Percentiles rank a stretch among this genome's conserved stretches.
Conservation (phyloP, 2,113 vertebrate species). For the Scalopus aquaticus region DNA sequence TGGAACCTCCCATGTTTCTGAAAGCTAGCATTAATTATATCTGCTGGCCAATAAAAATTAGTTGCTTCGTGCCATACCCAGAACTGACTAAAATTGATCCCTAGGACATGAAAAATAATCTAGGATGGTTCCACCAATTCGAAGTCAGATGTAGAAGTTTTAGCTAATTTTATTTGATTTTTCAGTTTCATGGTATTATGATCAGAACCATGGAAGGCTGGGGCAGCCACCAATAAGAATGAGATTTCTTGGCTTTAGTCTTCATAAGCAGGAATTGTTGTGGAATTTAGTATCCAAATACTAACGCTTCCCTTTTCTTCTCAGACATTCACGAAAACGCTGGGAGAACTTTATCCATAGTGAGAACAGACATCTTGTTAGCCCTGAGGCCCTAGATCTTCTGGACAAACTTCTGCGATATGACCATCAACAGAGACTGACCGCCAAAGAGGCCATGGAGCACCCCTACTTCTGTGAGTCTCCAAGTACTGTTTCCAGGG, state of each 20-base stretch:
- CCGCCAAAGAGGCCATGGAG: constrained; percentile 97
- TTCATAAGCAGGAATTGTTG: neutral
- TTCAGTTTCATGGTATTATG: too few species aligned
- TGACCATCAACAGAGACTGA: constrained; percentile 98
- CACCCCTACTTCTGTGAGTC: constrained; percentile 98
- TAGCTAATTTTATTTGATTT: neutral
- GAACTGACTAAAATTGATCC: neutral
- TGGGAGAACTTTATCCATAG: constrained; percentile 99
- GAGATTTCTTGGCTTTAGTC: neutral
- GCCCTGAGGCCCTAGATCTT: constrained; percentile 95
- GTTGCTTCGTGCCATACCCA: neutral
- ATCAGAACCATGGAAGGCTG: too few species aligned
- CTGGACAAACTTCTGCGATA: constrained; percentile 99
- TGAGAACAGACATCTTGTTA: constrained; percentile 98
- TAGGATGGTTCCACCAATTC: neutral
- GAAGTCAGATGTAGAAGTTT: neutral
- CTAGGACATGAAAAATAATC: neutral
- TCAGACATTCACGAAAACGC: constrained; percentile 95
- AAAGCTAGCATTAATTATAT: neutral
- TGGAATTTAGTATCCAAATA: neutral
- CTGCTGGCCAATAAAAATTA: neutral
- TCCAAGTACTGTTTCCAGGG: too few species aligned
- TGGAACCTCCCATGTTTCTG: neutral
- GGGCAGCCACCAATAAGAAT: neutral
- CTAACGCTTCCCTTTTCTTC: constrained; percentile 38